Evolutionary conservation across 92 coral and sea anemone genomes (phyloP).

Genomic region (Heliopora coerulea): DNA sequence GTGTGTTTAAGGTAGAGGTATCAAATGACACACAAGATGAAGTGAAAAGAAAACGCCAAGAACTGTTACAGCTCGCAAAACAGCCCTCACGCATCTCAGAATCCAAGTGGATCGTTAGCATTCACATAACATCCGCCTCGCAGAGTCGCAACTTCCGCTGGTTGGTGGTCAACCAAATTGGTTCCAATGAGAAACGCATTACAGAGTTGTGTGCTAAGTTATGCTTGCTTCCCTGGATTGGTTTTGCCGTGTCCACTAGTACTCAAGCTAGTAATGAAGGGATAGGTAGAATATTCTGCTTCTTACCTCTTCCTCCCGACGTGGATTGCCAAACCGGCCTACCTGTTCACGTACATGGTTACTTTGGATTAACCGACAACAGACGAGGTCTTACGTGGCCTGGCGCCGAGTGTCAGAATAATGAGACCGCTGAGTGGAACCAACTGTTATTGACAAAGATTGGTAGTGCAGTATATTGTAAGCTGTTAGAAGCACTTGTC

Average conservation of each 20-base stretch:
- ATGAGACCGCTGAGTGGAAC: constrained; percentile 81
- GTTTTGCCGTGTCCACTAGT: constrained; percentile 53
- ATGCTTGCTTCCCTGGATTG: constrained; percentile 54
- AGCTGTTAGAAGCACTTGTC: constrained; percentile 44
- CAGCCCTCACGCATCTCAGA: background rate
- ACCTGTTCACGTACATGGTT: constrained; percentile 91
- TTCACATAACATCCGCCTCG: constrained; percentile 27
- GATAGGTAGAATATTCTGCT: constrained; percentile 84
- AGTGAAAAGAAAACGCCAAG: constrained; percentile 53
- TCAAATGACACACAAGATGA: constrained; percentile 44
- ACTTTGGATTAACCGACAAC: constrained; percentile 93
- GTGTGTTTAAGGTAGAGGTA: constrained; percentile 55
- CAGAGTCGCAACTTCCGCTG: constrained; percentile 59
- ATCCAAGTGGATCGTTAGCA: constrained; percentile 59
- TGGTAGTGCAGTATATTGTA: constrained; percentile 61
- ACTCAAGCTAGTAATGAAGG: constrained; percentile 13
- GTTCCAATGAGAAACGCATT: constrained; percentile 13
- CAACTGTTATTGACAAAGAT: constrained; percentile 56
- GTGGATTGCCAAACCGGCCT: constrained; percentile 83
- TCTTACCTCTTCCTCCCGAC: constrained; percentile 94
- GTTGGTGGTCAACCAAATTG: constrained; percentile 49
- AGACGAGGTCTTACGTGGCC: constrained; percentile 89
- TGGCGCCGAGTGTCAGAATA: constrained; percentile 74
- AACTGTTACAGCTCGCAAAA: background rate
- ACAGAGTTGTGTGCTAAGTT: constrained; percentile 48